Conservation (phyloP, 92 coral and sea anemone genomes). For the Epizoanthus ramosus region DNA sequence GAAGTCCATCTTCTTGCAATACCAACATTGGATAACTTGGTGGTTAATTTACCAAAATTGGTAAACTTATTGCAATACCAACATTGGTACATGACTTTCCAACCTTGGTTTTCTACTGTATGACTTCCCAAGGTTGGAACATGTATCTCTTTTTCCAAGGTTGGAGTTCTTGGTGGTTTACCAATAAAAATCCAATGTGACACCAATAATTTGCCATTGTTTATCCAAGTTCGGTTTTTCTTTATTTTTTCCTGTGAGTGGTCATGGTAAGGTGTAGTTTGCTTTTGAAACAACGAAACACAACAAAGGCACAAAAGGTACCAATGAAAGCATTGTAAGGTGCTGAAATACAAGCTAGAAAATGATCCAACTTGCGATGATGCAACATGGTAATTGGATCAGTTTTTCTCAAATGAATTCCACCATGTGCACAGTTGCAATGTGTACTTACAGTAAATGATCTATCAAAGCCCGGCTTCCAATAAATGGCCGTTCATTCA, state of each 20-base stretch:
- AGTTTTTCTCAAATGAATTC: constrained; percentile 15
- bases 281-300: no score
- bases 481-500: no score
- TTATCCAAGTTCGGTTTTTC: constrained; percentile 40
- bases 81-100: constrained; percentile 49
- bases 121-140: constrained; percentile 43
- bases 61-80: no score
- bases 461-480: no score
- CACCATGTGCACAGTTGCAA: constrained; percentile 13
- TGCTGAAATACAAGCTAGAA: constrained; percentile 12
- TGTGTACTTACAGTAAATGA: constrained; percentile 16
- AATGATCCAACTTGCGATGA: no score
- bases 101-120: constrained; percentile 36
- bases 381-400: constrained; percentile 17
- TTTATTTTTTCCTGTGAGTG: constrained; percentile 4
- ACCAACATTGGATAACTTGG: no score
- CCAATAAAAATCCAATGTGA: constrained; percentile 45
- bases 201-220: constrained; percentile 47
- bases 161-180: constrained; percentile 35
- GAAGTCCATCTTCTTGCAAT: no score
- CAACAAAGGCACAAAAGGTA: no score
- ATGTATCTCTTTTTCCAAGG: constrained; percentile 53
- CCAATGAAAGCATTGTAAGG: no score
- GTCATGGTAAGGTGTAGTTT: no score
- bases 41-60: no score